phyloP scores from a whole-genome alignment of 2,888 invertebrate species.

The Epinotia bilunana region DNA sequence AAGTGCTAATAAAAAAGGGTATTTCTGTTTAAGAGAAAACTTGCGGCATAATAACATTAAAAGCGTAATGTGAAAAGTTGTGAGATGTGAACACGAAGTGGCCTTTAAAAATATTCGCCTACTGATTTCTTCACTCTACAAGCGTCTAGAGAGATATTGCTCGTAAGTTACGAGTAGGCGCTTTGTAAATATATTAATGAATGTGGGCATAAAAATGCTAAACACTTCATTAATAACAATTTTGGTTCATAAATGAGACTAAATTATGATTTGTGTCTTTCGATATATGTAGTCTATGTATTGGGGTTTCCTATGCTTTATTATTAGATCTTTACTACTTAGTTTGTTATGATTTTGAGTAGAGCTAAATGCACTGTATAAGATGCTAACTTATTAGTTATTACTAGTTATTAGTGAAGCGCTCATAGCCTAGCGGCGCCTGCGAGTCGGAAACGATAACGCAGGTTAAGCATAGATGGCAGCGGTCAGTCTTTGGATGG shows the following conservation, averaged over 20 bases:
- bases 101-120: constrained; percentile 16
- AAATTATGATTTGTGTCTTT: neutral
- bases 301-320: neutral
- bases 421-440: too few relatives aligned
- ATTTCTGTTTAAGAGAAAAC: constrained; percentile 16
- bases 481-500: too few relatives aligned
- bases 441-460: too few relatives aligned
- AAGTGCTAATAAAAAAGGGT: constrained; percentile 32
- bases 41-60: constrained; percentile 17
- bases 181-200: neutral
- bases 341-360: too few relatives aligned
- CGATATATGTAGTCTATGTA: neutral
- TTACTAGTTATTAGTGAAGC: too few relatives aligned
- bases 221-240: neutral
- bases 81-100: neutral
- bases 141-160: constrained; percentile 5
- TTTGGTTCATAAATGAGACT: neutral
- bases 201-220: too few relatives aligned
- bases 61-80: neutral
- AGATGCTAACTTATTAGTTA: too few relatives aligned
- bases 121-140: neutral
- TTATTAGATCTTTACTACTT: neutral
- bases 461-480: too few relatives aligned
- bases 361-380: too few relatives aligned
- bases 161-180: constrained; percentile 30